phyloP scores from a whole-genome alignment of 2,113 vertebrate species.

The Dascyllus trimaculatus region DNA sequence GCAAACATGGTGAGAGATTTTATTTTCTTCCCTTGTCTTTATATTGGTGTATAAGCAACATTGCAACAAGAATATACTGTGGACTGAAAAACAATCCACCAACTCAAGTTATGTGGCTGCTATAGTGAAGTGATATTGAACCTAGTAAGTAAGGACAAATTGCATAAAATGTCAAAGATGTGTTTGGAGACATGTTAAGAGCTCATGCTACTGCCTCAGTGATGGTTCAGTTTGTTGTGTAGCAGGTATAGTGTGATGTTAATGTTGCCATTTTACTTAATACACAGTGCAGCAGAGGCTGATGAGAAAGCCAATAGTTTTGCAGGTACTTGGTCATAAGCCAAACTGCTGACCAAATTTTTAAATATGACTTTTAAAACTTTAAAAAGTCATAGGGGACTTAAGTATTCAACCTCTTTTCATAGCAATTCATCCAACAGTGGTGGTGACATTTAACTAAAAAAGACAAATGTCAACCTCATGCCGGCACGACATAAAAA shows the following conservation, averaged over 20 bases:
- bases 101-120: not conserved
- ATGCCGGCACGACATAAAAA: not conserved
- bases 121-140: not conserved
- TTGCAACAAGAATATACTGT: not conserved
- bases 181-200: not conserved
- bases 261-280: not conserved
- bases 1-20: conserved; percentile 66
- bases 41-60: not conserved
- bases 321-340: not conserved
- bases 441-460: not conserved
- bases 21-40: conserved; percentile 7
- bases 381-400: not conserved
- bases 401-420: not conserved
- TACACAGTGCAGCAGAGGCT: not conserved
- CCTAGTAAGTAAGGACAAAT: not conserved
- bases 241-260: too few relatives aligned
- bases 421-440: not conserved
- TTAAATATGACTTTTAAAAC: too few relatives aligned
- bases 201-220: not conserved
- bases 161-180: not conserved
- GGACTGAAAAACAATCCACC: not conserved
- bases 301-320: too few relatives aligned
- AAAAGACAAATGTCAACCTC: not conserved
- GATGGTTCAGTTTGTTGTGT: not conserved
- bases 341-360: not conserved